phyloP scores from a whole-genome alignment of 2,797 vertebrate genomes.

The Lagodon rhomboides region DNA sequence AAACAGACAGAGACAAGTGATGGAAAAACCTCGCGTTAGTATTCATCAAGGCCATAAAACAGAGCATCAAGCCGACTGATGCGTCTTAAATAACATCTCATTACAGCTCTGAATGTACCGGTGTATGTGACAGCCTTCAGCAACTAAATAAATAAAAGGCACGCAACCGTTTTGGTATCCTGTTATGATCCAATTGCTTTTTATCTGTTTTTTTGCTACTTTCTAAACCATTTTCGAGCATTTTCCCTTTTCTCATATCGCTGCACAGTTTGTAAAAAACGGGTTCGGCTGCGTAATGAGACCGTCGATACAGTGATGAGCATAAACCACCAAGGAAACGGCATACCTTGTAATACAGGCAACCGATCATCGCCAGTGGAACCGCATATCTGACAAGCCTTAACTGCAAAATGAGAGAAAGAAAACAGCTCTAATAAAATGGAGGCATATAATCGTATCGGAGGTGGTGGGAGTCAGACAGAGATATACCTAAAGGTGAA shows the following conservation, averaged over 20 bases:
- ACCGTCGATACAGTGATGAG: constrained; percentile 47
- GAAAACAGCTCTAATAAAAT: constrained; percentile 46
- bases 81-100: constrained; percentile 24
- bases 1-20: constrained; percentile 29
- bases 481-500: constrained; percentile 33
- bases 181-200: constrained; percentile 37
- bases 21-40: not conserved
- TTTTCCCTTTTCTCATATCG: constrained; percentile 14
- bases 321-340: constrained; percentile 49
- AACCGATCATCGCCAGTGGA: constrained; percentile 87
- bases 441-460: constrained; percentile 30
- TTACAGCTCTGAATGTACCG: constrained; percentile 19
- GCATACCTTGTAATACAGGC: constrained; percentile 93
- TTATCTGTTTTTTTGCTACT: constrained; percentile 31
- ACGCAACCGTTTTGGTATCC: constrained; percentile 17
- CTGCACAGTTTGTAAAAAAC: constrained; percentile 10
- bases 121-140: not conserved
- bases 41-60: constrained; percentile 1
- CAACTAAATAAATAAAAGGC: constrained; percentile 21
- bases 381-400: constrained; percentile 87
- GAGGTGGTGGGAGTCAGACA: constrained; percentile 25
- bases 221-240: constrained; percentile 30
- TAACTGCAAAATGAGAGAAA: constrained; percentile 80
- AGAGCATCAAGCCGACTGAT: constrained; percentile 11
- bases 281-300: constrained; percentile 41